A percentile compares a stretch with the other conserved stretches of the same genome.
Conservation (phyloP, 1,140 invertebrate genomes). For the Caenorhabditis brenneri region DNA sequence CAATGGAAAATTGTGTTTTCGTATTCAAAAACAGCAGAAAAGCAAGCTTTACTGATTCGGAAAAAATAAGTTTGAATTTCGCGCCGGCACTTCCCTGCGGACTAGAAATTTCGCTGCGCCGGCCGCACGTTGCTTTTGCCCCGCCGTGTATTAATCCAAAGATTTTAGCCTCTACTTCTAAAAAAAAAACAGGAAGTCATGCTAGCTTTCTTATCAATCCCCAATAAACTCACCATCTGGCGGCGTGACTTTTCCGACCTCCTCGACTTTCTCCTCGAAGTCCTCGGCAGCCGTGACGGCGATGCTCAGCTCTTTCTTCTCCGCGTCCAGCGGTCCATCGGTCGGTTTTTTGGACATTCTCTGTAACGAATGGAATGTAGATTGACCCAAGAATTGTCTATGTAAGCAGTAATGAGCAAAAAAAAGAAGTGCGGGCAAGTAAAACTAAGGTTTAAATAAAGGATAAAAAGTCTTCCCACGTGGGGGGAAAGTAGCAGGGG, state of each 20-base stretch:
- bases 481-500: too few relatives aligned
- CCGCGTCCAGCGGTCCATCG: neutral
- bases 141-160: too few relatives aligned
- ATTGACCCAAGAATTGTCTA: neutral
- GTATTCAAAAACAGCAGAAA: too few relatives aligned
- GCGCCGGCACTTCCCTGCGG: too few relatives aligned
- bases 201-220: too few relatives aligned
- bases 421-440: neutral
- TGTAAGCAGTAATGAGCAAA: neutral
- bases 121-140: too few relatives aligned
- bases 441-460: slow-evolving; percentile 23
- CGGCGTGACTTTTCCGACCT: slow-evolving; percentile 12
- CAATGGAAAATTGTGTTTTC: too few relatives aligned
- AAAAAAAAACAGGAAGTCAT: too few relatives aligned
- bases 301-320: neutral
- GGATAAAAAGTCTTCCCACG: neutral
- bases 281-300: slow-evolving; percentile 16
- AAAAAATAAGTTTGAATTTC: too few relatives aligned
- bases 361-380: neutral
- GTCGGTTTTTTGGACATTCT: slow-evolving; percentile 15
- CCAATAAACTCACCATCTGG: slow-evolving; percentile 36
- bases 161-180: too few relatives aligned
- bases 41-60: too few relatives aligned
- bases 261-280: slow-evolving; percentile 12
- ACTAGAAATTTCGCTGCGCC: too few relatives aligned